These are phyloP conservation scores for Huso huso DNA, from an alignment of 2,797 vertebrate genomes.

Conservation along the genomic window DNA sequence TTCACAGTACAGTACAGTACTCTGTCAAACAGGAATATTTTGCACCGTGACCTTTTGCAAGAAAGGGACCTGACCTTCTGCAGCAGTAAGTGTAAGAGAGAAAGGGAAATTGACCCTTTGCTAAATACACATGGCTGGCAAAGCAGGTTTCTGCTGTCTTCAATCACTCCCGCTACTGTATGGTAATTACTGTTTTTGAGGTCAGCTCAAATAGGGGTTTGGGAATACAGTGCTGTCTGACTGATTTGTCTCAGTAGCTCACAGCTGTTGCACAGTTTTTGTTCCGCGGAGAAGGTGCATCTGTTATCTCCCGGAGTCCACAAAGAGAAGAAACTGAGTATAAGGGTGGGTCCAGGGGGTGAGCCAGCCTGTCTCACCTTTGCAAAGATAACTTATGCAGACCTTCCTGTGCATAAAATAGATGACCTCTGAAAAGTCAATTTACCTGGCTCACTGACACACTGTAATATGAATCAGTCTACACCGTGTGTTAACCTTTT, in stretches of 20 bases:
- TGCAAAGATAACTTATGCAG: too few species aligned
- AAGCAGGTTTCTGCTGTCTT: not conserved
- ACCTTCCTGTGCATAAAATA: too few species aligned
- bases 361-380: not conserved
- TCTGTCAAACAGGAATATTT: not conserved
- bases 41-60: not conserved
- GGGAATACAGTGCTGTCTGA: not conserved
- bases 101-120: not conserved
- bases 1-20: not conserved
- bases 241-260: not conserved
- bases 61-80: not conserved
- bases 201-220: not conserved
- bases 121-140: not conserved
- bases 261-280: not conserved
- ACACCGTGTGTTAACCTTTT: too few species aligned
- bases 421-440: too few species aligned
- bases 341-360: not conserved
- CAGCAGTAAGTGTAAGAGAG: not conserved
- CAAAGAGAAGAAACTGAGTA: not conserved
- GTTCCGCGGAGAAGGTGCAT: not conserved
- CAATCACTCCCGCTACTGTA: not conserved
- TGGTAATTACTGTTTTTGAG: conserved; percentile 1
- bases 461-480: too few species aligned
- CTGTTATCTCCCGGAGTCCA: not conserved
- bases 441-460: too few species aligned